phyloP scores from a whole-genome alignment of 2,888 invertebrate species.

The Cenopis cana region DNA sequence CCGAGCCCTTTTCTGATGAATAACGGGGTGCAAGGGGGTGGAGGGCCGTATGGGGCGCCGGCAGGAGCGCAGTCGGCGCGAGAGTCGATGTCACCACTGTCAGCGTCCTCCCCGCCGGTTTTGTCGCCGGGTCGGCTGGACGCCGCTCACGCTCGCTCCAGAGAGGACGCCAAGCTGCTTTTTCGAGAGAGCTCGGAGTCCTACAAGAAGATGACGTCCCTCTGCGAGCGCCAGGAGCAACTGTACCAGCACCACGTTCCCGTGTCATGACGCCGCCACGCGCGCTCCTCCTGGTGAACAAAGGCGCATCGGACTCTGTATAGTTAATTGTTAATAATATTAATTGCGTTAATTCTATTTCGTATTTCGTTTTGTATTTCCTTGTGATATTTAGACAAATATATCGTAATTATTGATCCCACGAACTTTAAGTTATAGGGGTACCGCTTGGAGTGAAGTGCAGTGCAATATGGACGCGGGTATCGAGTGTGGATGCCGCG shows the following conservation, averaged over 20 bases:
- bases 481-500: conserved; percentile 75
- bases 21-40: conserved; percentile 68
- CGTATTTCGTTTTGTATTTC: conserved; percentile 84
- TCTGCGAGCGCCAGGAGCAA: conserved; percentile 83
- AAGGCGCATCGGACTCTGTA: conserved; percentile 72
- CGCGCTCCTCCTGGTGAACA: conserved; percentile 75
- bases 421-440: conserved; percentile 83
- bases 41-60: conserved; percentile 72
- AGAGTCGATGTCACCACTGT: conserved; percentile 79
- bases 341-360: conserved; percentile 83
- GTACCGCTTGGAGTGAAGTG: conserved; percentile 75
- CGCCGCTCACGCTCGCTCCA: conserved; percentile 74
- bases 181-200: conserved; percentile 83
- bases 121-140: conserved; percentile 78
- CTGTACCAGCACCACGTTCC: conserved; percentile 84
- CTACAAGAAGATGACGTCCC: conserved; percentile 82
- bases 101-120: conserved; percentile 80
- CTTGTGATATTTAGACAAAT: conserved; percentile 85
- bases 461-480: conserved; percentile 81
- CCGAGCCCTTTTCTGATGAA: conserved; percentile 77
- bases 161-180: conserved; percentile 81
- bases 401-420: conserved; percentile 81
- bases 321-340: conserved; percentile 84
- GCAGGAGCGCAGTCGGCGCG: conserved; percentile 74
- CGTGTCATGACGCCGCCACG: conserved; percentile 81